Evolutionary conservation across 1,140 invertebrate species (phyloP), one percentile per base, ranked within the genome.

Genomic region (Eufriesea mexicana): DNA sequence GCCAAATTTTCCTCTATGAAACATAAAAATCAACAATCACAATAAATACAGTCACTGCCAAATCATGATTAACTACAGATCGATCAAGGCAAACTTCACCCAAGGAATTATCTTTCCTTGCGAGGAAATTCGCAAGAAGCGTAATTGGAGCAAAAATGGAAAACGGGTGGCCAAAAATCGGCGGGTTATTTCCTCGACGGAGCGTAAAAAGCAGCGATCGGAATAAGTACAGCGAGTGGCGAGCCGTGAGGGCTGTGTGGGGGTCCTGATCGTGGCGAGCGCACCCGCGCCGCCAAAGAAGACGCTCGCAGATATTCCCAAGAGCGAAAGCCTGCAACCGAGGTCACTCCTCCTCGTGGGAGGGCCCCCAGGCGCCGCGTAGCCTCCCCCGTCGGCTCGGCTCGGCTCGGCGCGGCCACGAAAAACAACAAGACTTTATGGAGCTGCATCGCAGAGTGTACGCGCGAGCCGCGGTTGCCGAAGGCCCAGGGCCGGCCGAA

Each of bases 271-370:
- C 81, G 51, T 64, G 78, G 71, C 73, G n/a, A 73, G 71, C 42
- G 83, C 67, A 86, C 72, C 67, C 85, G 75, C 86, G 86, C 86
- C 86, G 86, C 86, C 86, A 88, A 88, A 88, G 86, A 87, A 84
- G 86, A 87, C 55, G 78, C 89, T 85, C 90, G 86, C 90, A 92
- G 87, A 89, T 88, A 88, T 94, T 93, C 92, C 91, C 91, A 92
- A 91, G 91, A 91, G 91, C 91, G 90, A 92, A 91, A 89, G 86
- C 87, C 87, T 80, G 86, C 84, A 91, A 90, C 89, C 89, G 91
- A 92, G 94, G 94, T 94, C 93, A 93, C 92, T 94, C 91, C 92
- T 91, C 89, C 91, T 92, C 92, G 93, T 94, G 94, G 93, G 93
- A 94, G 93, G 93, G 91, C 93, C 94, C 93, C 91, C 90, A 84